Conservation (phyloP, 2,113 vertebrate species). For the Cariama cristata region DNA sequence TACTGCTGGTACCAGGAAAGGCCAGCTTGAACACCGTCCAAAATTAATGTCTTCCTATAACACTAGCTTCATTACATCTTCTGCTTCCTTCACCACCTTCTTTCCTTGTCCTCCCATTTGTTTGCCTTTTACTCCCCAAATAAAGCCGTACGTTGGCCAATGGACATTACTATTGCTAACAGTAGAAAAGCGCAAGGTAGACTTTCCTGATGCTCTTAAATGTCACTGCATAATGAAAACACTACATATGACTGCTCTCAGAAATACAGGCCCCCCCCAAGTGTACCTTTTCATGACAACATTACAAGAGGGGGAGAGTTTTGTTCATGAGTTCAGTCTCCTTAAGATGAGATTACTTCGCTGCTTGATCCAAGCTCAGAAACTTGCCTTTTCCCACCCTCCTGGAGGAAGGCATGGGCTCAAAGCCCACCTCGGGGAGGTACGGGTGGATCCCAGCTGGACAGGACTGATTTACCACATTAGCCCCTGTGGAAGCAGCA, state of each 20-base stretch:
- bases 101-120: not conserved
- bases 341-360: not conserved
- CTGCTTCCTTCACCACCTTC: not conserved
- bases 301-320: not conserved
- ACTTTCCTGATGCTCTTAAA: not conserved
- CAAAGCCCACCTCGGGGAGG: not conserved
- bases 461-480: not conserved
- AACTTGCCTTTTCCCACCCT: not conserved
- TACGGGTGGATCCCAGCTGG: not conserved
- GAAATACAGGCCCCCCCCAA: not conserved
- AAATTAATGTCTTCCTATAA: not conserved
- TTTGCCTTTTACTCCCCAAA: not conserved
- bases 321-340: not conserved
- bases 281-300: not conserved
- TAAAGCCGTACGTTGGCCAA: fast-evolving
- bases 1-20: not conserved
- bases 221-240: not conserved
- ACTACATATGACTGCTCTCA: not conserved
- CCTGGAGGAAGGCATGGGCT: not conserved
- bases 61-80: not conserved
- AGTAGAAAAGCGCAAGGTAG: not conserved
- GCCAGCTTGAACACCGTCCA: not conserved
- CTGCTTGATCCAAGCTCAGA: not conserved
- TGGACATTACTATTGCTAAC: not conserved
- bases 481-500: not conserved